These are phyloP conservation scores for Ceratosolen fusciceps DNA, from an alignment of 1,140 invertebrate species.

Conservation along the genomic window DNA sequence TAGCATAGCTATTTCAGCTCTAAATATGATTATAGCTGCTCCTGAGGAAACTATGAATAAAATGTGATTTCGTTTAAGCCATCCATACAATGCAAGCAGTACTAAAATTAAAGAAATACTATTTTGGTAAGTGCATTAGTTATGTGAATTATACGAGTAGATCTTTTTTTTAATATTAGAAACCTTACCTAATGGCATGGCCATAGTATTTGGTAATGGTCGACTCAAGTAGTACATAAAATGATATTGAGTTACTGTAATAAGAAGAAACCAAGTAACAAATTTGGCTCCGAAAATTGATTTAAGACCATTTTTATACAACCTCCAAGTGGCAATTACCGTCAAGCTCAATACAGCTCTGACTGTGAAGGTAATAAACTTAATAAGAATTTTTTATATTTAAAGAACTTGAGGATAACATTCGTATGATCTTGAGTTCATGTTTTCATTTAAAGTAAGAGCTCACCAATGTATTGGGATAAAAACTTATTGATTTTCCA, in stretches of 20 bases:
- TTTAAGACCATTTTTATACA: conserved; percentile 80
- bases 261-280: conserved; percentile 85
- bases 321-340: conserved; percentile 82
- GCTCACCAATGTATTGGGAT: conserved; percentile 91
- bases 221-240: conserved; percentile 97
- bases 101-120: conserved; percentile 77
- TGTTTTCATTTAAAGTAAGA: conserved; percentile 42
- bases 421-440: conserved; percentile 40
- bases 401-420: conserved; percentile 47
- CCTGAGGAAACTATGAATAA: conserved; percentile 89
- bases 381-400: conserved; percentile 25
- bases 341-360: conserved; percentile 82
- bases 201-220: conserved; percentile 96
- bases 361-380: conserved; percentile 78
- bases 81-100: conserved; percentile 86
- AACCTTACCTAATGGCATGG: conserved; percentile 87
- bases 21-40: conserved; percentile 90
- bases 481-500: conserved; percentile 88
- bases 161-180: not conserved
- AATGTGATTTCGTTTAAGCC: conserved; percentile 84
- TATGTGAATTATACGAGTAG: not conserved
- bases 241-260: conserved; percentile 95
- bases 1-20: conserved; percentile 89
- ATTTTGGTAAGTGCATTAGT: conserved; percentile 1
- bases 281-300: conserved; percentile 85